Evolutionary conservation across 2,888 invertebrate genomes (phyloP).

Genomic region (Synergus gifuensis): DNA sequence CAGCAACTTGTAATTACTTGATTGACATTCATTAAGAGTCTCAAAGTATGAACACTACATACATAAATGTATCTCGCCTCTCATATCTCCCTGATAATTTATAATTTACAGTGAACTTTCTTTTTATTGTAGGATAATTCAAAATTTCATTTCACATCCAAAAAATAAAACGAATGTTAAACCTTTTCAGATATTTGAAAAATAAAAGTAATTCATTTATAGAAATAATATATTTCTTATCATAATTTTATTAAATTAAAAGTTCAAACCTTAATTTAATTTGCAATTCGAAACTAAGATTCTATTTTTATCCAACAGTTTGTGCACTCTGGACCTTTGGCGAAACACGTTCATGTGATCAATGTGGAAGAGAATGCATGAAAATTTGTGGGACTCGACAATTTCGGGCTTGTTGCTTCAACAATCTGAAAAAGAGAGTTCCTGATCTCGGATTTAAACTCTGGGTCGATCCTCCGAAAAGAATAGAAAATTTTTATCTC

Average conservation of each 20-base stretch:
- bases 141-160: background rate
- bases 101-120: background rate
- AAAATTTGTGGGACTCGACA: conserved; percentile 84
- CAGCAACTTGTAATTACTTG: conserved; percentile 67
- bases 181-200: background rate
- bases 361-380: conserved; percentile 84
- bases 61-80: conserved; percentile 58
- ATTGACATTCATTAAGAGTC: conserved; percentile 67
- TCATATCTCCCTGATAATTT: background rate
- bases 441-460: conserved; percentile 60
- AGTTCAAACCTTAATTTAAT: background rate
- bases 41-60: conserved; percentile 54
- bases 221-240: background rate
- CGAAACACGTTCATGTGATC: conserved; percentile 83
- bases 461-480: conserved; percentile 53
- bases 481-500: background rate
- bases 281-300: conserved; percentile 49
- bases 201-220: background rate
- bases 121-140: background rate
- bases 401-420: conserved; percentile 86
- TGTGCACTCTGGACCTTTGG: conserved; percentile 72
- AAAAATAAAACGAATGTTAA: background rate
- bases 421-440: conserved; percentile 82
- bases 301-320: conserved; percentile 55
- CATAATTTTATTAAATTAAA: background rate